These are phyloP conservation scores for Acrocephalus kingi DNA, from an alignment of 2,113 vertebrate genomes.

Conservation along the genomic window DNA sequence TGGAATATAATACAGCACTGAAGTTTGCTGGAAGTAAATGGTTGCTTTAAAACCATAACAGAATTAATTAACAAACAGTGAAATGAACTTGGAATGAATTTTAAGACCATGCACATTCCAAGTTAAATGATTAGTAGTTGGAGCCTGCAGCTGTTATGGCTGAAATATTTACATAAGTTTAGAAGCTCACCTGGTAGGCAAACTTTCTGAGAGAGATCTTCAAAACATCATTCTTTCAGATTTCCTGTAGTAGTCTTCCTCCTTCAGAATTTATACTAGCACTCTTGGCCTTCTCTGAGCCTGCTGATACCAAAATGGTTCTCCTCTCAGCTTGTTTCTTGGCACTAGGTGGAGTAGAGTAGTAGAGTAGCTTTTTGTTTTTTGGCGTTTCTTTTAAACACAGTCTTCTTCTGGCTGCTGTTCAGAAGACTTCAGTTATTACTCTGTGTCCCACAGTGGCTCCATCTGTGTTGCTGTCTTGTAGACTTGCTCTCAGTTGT, in stretches of 20 bases:
- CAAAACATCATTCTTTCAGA: neutral
- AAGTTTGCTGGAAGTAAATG: neutral
- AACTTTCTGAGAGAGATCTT: neutral
- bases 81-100: conserved; percentile 26
- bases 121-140: conserved; percentile 11
- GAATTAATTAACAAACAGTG: neutral
- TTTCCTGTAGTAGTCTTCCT: neutral
- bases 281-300: neutral
- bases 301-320: neutral
- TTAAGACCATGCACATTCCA: conserved; percentile 20
- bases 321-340: conserved; percentile 22
- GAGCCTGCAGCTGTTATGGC: conserved; percentile 16
- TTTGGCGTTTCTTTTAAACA: neutral
- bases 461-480: neutral
- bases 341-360: neutral
- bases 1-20: neutral
- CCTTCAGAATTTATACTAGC: neutral
- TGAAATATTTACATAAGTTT: conserved; percentile 45
- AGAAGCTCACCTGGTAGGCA: conserved; percentile 21
- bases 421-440: neutral
- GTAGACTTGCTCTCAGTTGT: neutral
- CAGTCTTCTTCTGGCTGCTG: neutral
- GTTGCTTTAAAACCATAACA: conserved; percentile 14
- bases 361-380: neutral
- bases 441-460: neutral